Conservation (phyloP, 2,113 vertebrate genomes). For the Phalacrocorax pelagicus region DNA sequence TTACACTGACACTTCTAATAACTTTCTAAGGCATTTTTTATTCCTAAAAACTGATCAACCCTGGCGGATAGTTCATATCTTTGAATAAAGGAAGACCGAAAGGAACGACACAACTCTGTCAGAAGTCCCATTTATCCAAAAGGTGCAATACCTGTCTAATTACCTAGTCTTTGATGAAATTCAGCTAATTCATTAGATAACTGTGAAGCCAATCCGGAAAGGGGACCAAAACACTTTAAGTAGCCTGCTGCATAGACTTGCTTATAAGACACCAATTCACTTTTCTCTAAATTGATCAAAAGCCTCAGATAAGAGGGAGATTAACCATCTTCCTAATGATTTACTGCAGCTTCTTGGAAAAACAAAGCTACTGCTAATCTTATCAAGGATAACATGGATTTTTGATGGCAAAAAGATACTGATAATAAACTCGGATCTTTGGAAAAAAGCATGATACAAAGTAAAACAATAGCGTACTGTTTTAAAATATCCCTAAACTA, state of each 20-base stretch:
- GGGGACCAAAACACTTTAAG: not conserved
- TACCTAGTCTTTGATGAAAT: not conserved
- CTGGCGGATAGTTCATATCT: not conserved
- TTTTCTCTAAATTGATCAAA: slow-evolving; percentile 42
- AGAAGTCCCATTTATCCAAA: not conserved
- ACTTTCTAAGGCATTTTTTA: not conserved
- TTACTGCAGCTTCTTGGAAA: not conserved
- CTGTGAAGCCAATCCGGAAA: not conserved
- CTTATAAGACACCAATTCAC: not conserved
- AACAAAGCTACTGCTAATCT: not conserved
- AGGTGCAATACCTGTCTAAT: not conserved
- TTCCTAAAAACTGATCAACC: not conserved
- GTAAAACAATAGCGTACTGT: not conserved
- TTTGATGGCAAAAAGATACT: not conserved
- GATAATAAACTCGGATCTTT: not conserved
- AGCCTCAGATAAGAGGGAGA: slow-evolving; percentile 26
- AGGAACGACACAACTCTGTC: not conserved
- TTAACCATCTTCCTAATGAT: slow-evolving; percentile 4
- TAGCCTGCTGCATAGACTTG: not conserved
- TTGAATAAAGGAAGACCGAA: not conserved
- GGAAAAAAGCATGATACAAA: not conserved
- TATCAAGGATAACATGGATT: not conserved
- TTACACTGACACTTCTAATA: not conserved
- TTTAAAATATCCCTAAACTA: not conserved
- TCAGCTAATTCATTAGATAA: not conserved